Conservation (phyloP, 2,797 vertebrate species). For the Tiaroga cobitis region DNA sequence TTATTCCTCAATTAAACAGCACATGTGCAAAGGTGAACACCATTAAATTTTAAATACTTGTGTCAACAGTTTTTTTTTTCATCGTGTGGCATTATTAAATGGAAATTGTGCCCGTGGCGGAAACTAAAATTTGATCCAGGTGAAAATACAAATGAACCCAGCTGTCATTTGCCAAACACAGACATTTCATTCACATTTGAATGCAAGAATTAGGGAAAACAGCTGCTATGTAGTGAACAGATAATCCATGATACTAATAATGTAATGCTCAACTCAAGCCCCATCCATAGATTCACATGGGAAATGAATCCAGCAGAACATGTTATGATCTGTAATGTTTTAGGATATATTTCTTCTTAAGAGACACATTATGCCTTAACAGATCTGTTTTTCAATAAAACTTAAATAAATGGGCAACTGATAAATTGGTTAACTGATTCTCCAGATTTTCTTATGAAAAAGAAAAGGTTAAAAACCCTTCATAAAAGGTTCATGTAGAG, state of each 20-base stretch:
- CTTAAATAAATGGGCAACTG: background rate
- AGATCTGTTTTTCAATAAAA: background rate
- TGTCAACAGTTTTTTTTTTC: conserved; percentile 57
- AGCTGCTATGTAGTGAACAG: conserved; percentile 29
- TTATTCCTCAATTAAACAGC: conserved; percentile 59
- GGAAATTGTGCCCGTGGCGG: conserved; percentile 56
- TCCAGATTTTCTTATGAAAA: conserved; percentile 1
- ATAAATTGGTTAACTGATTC: background rate
- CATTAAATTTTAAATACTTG: conserved; percentile 63
- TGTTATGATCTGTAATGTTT: background rate
- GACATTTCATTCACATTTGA: background rate
- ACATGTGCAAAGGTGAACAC: conserved; percentile 61
- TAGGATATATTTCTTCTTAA: background rate
- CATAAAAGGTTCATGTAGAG: background rate
- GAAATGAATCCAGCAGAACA: background rate
- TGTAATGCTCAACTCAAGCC: conserved; percentile 16
- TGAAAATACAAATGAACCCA: conserved; percentile 57
- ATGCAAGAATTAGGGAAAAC: conserved; percentile 33
- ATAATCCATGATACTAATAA: conserved; percentile 23
- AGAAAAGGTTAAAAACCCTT: background rate
- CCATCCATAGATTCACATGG: background rate
- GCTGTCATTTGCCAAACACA: conserved; percentile 50
- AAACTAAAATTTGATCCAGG: conserved; percentile 42
- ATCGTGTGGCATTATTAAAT: conserved; percentile 51
- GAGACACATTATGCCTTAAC: background rate